Evolutionary conservation across 2,888 invertebrate species (phyloP).

Genomic region (Drosophila histrio): DNA sequence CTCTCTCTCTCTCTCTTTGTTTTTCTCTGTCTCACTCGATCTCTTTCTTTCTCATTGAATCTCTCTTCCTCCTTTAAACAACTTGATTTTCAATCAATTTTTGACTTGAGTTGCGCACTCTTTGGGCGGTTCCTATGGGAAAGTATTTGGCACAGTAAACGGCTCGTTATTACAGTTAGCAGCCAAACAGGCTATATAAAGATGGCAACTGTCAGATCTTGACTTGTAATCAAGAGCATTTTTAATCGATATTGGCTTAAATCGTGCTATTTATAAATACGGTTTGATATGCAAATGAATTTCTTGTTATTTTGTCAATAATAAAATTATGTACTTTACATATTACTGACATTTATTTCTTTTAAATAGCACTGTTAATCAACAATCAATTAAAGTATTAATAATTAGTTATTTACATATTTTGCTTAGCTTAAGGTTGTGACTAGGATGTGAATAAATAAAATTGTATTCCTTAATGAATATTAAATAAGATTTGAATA

Average conservation of each 20-base stretch:
- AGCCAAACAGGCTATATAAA: constrained; percentile 28
- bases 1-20: not conserved
- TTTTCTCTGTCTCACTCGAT: not conserved
- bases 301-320: not conserved
- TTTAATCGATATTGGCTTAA: not conserved
- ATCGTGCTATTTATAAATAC: not conserved
- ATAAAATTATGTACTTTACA: not conserved
- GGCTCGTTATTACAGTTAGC: constrained; percentile 75
- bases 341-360: no score
- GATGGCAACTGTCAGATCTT: not conserved
- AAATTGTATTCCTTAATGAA: not conserved
- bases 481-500: not conserved
- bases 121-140: constrained; percentile 67
- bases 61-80: constrained; percentile 12
- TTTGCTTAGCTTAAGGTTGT: not conserved
- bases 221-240: not conserved
- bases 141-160: constrained; percentile 77
- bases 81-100: constrained; percentile 70
- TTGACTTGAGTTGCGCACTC: constrained; percentile 33
- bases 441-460: no score
- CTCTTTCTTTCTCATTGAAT: not conserved
- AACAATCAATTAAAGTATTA: not conserved
- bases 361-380: no score
- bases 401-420: not conserved
- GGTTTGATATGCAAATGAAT: not conserved